These are phyloP conservation scores for Peromyscus californicus DNA, from an alignment of 2,113 vertebrate species.

Conservation along the genomic window DNA sequence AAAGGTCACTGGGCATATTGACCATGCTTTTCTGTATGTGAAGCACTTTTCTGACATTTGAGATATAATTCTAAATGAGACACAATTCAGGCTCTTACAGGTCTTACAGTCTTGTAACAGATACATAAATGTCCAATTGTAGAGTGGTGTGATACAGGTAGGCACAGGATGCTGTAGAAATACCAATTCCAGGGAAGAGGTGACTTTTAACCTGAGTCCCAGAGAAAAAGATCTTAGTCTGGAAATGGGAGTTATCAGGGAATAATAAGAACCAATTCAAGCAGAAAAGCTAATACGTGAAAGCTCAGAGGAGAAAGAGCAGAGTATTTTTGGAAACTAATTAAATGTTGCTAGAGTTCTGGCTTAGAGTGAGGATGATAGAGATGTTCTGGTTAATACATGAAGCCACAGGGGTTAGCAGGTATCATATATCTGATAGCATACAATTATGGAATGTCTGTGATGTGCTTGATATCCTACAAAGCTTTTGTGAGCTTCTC, in stretches of 20 bases:
- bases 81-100: not conserved
- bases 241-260: not conserved
- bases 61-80: conserved; percentile 45
- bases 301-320: conserved; percentile 1
- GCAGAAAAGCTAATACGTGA: conserved; percentile 48
- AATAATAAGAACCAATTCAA: conserved; percentile 33
- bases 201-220: conserved; percentile 40
- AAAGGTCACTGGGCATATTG: not conserved
- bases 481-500: not conserved
- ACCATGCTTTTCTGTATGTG: not conserved
- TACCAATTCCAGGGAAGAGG: conserved; percentile 8
- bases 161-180: conserved; percentile 8
- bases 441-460: not conserved
- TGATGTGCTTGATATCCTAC: not conserved
- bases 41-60: conserved; percentile 43
- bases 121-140: not conserved
- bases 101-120: conserved; percentile 10
- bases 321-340: conserved; percentile 25
- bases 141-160: not conserved
- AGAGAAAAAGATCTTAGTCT: conserved; percentile 40
- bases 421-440: not conserved
- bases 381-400: not conserved
- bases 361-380: not conserved
- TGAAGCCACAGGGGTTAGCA: not conserved
- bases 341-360: conserved; percentile 54